A percentile compares a stretch with the other conserved stretches of the same genome.
phyloP scores from a whole-genome alignment of 2,888 invertebrate genomes.

The Tetragnatha montana region DNA sequence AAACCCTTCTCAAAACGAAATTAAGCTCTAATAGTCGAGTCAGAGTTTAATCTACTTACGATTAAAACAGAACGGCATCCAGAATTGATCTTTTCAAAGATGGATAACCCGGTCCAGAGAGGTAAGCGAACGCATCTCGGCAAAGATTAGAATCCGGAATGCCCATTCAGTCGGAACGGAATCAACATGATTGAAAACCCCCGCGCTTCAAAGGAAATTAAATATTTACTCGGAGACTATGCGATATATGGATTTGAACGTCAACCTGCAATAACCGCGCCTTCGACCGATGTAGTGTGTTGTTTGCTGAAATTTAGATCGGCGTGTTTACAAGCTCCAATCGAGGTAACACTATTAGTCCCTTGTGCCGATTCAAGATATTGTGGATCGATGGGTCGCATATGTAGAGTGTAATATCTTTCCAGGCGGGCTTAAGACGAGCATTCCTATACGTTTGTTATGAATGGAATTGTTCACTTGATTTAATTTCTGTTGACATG shows the following conservation, averaged over 20 bases:
- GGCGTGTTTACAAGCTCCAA: slow-evolving; percentile 34
- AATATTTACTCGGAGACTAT: slow-evolving; percentile 42
- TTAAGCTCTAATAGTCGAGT: background rate
- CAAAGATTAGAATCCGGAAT: slow-evolving; percentile 6
- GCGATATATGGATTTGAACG: slow-evolving; percentile 28
- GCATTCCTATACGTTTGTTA: too few species aligned
- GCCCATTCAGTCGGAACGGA: slow-evolving; percentile 4
- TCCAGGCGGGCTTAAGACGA: too few species aligned
- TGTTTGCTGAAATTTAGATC: slow-evolving; percentile 28
- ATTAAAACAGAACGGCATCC: background rate
- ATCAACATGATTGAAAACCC: slow-evolving; percentile 47
- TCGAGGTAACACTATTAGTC: slow-evolving; percentile 33
- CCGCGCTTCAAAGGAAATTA: slow-evolving; percentile 26
- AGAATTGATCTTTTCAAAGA: background rate
- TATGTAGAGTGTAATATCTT: background rate
- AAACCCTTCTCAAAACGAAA: background rate
- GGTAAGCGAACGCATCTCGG: background rate
- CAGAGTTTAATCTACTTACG: background rate
- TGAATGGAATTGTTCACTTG: too few species aligned
- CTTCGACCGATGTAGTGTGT: background rate
- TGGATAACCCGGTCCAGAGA: background rate
- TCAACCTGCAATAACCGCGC: slow-evolving; percentile 21
- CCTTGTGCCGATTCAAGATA: background rate
- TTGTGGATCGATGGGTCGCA: background rate
- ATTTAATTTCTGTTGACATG: too few species aligned